These are phyloP conservation scores for Oreochromis tanganicae DNA, from an alignment of 2,113 vertebrate species.

Conservation along the genomic window DNA sequence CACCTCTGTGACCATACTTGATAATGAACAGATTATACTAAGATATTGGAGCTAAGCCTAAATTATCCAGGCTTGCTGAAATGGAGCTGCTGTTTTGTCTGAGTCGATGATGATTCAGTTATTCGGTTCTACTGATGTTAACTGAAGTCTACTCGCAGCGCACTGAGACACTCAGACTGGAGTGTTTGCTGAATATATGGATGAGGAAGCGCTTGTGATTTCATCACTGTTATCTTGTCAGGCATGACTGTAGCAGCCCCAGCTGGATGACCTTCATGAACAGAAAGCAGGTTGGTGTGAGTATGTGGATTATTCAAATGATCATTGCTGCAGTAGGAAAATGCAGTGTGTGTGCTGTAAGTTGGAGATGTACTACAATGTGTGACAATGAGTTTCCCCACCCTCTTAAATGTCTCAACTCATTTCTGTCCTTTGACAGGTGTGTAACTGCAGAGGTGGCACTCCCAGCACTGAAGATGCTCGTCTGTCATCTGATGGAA, in stretches of 20 bases:
- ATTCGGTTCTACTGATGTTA: constrained; percentile 53
- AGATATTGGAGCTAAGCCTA: not conserved
- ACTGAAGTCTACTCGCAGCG: constrained; percentile 63
- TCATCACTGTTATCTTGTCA: not conserved
- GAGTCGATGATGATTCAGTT: constrained; percentile 54
- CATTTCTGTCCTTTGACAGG: not conserved
- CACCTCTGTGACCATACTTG: not conserved
- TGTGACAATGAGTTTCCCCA: fast-evolving
- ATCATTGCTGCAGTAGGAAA: fast-evolving
- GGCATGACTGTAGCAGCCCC: not conserved
- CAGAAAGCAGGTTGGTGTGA: not conserved
- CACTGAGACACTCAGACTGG: constrained; percentile 47
- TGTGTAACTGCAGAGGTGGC: not conserved
- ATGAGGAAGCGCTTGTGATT: not conserved
- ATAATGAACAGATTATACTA: too few species aligned
- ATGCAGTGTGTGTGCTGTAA: fast-evolving
- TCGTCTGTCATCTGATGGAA: not conserved
- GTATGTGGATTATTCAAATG: not conserved
- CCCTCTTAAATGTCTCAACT: fast-evolving
- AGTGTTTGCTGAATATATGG: not conserved
- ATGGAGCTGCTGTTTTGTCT: not conserved
- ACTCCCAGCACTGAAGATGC: not conserved
- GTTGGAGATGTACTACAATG: not conserved
- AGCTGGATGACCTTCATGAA: not conserved
- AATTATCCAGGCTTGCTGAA: not conserved